Base-by-base conservation (phyloP, 2,113 vertebrate genomes). In the Echinops telfairi region DNA sequence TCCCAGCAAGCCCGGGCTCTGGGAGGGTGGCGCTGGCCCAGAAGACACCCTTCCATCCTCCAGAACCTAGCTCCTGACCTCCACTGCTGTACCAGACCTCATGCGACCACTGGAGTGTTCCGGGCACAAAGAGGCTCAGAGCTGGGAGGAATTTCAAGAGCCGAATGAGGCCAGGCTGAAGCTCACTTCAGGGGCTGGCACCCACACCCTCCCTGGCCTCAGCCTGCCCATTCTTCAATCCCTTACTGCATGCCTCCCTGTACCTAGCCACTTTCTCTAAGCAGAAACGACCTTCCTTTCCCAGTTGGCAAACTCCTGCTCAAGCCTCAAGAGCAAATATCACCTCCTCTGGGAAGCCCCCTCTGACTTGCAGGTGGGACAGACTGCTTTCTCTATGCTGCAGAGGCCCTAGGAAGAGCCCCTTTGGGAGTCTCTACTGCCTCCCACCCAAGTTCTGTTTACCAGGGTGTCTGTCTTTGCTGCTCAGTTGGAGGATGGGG, bases 261-360 rank as follows among this genome's bases (percentile, higher is more conserved):
- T 9, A 2, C 47, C 47, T 53, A 53, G 47, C 47, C 47, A 53
- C 58, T 73, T 73, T 70, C 43, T 82, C 75, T 70, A 75, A 36
- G 58, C 47, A 40, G 66, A 92, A 23, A 78, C 9, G n/a, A 29
- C 53, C 71, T 80, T 86, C 40, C 66, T 80, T 70, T 80, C 27
- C 47, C 15, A 83, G 29, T 83, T n/a, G 60, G 81, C 23, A 88
- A 83, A 89, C 57, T 58, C 60, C 38, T 40, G 25, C 38, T 88
- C 66, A 27, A 27, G 25, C 75, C 86, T 83, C 38, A 79, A 79
- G 57, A 88, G 78, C 36, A 82, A 95, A 82, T 12, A 20, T 11
- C 79, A 57, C 75, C 89, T 92, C 57, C 38, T 89, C 93, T 38
- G 25, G 71, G 73, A 91, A 87, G 92, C 31, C 62, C 33, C 80